Evolutionary conservation across 2,113 vertebrate genomes (phyloP), one percentile per base, ranked within the genome.

Genomic region (Sterrhoptilus dennistouni): DNA sequence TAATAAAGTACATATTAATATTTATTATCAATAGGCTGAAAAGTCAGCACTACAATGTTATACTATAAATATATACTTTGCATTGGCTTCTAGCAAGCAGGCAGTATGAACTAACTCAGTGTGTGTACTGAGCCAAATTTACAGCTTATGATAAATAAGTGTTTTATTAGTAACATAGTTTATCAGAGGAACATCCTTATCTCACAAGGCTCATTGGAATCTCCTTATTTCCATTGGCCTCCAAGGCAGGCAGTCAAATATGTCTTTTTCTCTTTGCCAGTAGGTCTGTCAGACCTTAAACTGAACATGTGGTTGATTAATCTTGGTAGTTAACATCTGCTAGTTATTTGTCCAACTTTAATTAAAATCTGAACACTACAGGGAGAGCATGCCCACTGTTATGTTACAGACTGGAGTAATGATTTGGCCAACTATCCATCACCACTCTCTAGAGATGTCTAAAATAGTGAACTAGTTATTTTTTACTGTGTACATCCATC

Each of bases 361-460:
- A 20, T 82, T 86, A 28, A 28, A 68, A 9, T 6, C 35, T 70
- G 57, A 80, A 35, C 47, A 7, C 33, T 50, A 8, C 11, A 70
- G 63, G 54, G 18, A 20, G 53, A 88, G 36, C 20, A 50, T 72
- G 13, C 12, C 28, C 38, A 23, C 8, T 59, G 12, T 89, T 93
- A 3, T 9, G 5, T 84, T 85, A 56, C 0, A 0, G 53, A 82
- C n/a, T 65, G 7, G 36, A 72, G 33, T 90, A 5, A 33, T 38
- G 10, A 61, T 70, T 59, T 92, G 68, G 17, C 52, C 52, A 70
- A 29, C 8, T 81, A 49, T 66, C 31, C 33, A 25, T 78, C 35
- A 47, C 57, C 13, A 3, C 64, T 71, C 42, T 66, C 52, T 83
- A 47, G 15, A 94, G 14, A 31, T 83, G 10, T 53, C 25, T 83